A percentile compares a stretch with the other conserved stretches of the same genome.
Evolutionary conservation across 2,888 invertebrate species (phyloP).

Genomic region (Drosophila pullipes): DNA sequence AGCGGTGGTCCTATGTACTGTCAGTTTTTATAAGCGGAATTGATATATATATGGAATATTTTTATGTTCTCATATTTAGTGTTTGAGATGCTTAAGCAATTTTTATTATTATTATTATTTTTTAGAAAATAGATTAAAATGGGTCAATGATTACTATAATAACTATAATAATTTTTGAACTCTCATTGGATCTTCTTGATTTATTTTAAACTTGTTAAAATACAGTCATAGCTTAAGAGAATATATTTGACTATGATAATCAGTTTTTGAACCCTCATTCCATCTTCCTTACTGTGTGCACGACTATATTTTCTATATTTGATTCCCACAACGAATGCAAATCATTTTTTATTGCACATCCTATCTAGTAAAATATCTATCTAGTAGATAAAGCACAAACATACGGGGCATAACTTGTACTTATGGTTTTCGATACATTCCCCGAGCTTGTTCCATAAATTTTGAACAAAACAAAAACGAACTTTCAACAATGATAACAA

Average conservation of each 20-base stretch:
- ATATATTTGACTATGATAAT: background rate
- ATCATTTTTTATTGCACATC: conserved; percentile 29
- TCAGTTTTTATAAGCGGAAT: conserved; percentile 8
- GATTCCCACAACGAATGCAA: conserved; percentile 13
- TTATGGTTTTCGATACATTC: conserved; percentile 33
- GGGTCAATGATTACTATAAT: background rate
- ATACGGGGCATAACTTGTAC: conserved; percentile 8
- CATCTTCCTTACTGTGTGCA: background rate
- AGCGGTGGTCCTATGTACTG: conserved; percentile 20
- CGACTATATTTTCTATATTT: background rate
- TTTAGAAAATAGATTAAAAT: background rate
- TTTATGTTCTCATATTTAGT: background rate
- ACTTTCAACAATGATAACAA: conserved; percentile 64
- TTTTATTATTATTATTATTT: background rate
- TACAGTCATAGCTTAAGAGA: background rate
- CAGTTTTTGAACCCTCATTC: background rate
- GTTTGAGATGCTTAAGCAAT: background rate
- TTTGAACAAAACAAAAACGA: conserved; percentile 36
- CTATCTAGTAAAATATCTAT: conserved; percentile 1
- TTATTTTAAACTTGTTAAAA: background rate
- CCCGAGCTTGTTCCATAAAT: conserved; percentile 50
- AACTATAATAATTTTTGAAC: background rate
- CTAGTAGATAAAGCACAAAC: conserved; percentile 3
- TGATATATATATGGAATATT: background rate
- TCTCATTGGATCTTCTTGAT: background rate